phyloP scores from a whole-genome alignment of 2,797 vertebrate species.

The Melanotaenia pygmaea region DNA sequence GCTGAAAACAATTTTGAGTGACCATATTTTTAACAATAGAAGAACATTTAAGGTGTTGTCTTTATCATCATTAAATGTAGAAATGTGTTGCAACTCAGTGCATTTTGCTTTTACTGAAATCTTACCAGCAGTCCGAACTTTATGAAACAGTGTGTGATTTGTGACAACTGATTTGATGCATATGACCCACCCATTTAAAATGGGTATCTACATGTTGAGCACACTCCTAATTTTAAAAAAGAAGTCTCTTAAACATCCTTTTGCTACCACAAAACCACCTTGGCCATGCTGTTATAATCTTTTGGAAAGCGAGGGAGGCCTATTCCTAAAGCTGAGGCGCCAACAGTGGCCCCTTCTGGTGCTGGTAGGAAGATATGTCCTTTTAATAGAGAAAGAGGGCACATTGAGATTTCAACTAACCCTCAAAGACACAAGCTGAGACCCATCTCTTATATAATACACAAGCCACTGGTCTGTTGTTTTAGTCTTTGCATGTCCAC shows the following conservation, averaged over 20 bases:
- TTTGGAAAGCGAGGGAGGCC: constrained; percentile 37
- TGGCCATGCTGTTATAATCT: constrained; percentile 29
- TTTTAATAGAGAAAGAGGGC: constrained; percentile 14
- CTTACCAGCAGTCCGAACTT: neutral
- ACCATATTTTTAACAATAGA: neutral
- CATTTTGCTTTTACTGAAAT: neutral
- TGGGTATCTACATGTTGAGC: neutral
- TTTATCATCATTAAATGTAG: neutral
- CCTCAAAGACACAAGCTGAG: constrained; percentile 55
- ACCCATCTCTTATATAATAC: constrained; percentile 62
- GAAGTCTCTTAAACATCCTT: neutral
- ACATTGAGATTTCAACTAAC: constrained; percentile 30
- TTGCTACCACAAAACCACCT: neutral
- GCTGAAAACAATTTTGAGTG: neutral
- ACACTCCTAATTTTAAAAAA: neutral
- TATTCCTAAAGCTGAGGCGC: constrained; percentile 10
- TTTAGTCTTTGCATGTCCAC: constrained; percentile 34
- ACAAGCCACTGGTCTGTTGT: constrained; percentile 26
- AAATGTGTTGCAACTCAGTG: neutral
- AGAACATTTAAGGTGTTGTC: neutral
- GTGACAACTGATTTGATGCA: neutral
- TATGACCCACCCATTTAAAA: neutral
- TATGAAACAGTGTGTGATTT: neutral
- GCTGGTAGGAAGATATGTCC: constrained; percentile 15
- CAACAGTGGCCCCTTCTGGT: constrained; percentile 52